Base-by-base conservation (phyloP, 2,113 vertebrate species). In the Rhinopomastus cyanomelas region DNA sequence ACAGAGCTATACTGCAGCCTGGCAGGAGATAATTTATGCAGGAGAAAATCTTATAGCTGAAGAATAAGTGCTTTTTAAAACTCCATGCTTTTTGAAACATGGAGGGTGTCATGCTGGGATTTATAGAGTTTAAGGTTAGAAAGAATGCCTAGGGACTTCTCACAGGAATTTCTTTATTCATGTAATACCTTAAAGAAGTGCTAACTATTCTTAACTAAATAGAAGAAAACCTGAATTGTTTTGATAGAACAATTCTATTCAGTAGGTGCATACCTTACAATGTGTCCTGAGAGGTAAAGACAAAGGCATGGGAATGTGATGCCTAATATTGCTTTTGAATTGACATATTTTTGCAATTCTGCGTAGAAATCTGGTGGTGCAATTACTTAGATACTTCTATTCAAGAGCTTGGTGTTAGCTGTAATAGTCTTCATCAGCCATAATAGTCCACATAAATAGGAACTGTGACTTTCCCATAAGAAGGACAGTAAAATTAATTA, bases 401-500 rank as follows among this genome's bases (percentile, higher is more conserved):
- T 87, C 56, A 89, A 88, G 82, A 86, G 65, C 30, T 64, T 82
- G 25, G 5, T 72, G 21, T 53, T 75, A 68, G 37, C 55, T 88
- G 32, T 65, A 92, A 92, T 61, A 56, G 3, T 57, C 4, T 91
- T 71, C 67, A 53, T 18, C 19, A 87, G 44, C 12, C 37, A 91
- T 87, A 92, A 78, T 12, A 67, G 20, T 0, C 2, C 53, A 91
- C 76, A 88, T 95, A 95, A 90, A 94, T 51, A 87, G 60, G 67
- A 95, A 85, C 81, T 89, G 88, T 95, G 78, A 85, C 83, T 61
- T 82, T 89, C 13, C 29, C 22, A 5, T 82, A 82, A 94, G 78
- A 16, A 89, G 57, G 61, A 85, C 56, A 91, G 56, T 75, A 88
- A 88, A 92, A 88, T 76, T 90, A 94, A 95, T 87, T 89, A 91